Evolutionary conservation across 2,888 invertebrate genomes (phyloP).

Genomic region (Helicoverpa assulta): DNA sequence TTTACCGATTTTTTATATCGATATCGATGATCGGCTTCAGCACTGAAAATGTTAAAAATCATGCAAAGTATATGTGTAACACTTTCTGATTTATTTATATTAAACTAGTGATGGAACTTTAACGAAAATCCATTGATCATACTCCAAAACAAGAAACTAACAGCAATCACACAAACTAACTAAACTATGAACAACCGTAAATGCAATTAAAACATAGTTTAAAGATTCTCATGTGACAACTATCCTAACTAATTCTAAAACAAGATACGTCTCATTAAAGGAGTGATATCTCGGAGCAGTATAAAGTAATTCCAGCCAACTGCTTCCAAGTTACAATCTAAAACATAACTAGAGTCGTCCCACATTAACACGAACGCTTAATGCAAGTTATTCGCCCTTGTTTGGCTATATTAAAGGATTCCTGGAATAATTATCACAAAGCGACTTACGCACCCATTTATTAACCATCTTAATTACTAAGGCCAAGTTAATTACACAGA

Average conservation of each 20-base stretch:
- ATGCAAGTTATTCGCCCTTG: slow-evolving; percentile 79
- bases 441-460: slow-evolving; percentile 88
- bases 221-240: slow-evolving; percentile 43
- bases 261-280: slow-evolving; percentile 62
- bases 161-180: background rate
- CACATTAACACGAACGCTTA: slow-evolving; percentile 79
- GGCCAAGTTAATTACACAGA: slow-evolving; percentile 87
- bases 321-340: slow-evolving; percentile 72
- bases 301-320: slow-evolving; percentile 70
- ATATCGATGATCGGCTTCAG: too few species aligned
- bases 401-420: slow-evolving; percentile 88
- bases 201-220: slow-evolving; percentile 47
- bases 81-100: background rate
- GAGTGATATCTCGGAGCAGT: slow-evolving; percentile 62
- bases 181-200: slow-evolving; percentile 12
- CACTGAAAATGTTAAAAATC: too few species aligned
- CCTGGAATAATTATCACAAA: slow-evolving; percentile 87
- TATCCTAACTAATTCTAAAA: slow-evolving; percentile 61
- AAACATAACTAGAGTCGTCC: slow-evolving; percentile 75
- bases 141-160: background rate
- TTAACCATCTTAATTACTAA: slow-evolving; percentile 89
- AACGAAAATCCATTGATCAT: background rate
- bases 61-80: background rate
- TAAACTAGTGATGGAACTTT: background rate
- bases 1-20: background rate